Conservation (phyloP, 2,113 vertebrate species). For the Meleagris gallopavo region DNA sequence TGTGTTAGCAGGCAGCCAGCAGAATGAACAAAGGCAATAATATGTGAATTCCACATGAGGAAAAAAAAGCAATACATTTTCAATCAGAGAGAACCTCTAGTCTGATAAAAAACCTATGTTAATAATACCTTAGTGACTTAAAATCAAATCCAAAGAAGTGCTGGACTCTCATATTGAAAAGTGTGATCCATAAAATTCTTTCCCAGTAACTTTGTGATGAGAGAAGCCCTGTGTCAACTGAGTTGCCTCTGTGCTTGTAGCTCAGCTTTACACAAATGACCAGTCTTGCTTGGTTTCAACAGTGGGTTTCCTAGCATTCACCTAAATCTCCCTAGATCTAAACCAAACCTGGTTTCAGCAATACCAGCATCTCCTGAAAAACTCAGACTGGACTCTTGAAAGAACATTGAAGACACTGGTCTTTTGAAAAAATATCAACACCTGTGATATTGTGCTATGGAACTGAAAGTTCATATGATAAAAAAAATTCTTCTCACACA, state of each 20-base stretch:
- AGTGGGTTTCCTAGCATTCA: background rate
- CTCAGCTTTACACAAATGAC: background rate
- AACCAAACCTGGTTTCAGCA: background rate
- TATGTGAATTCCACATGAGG: background rate
- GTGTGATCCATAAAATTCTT: background rate
- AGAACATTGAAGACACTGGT: accelerated
- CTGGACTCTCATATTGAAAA: background rate
- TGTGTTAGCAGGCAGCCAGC: background rate
- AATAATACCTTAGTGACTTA: background rate
- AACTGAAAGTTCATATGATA: background rate
- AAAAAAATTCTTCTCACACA: background rate
- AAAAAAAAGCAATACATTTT: constrained; percentile 27
- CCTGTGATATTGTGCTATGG: accelerated
- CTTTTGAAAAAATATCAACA: background rate
- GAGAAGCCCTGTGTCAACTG: background rate
- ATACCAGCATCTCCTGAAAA: background rate
- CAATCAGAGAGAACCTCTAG: background rate
- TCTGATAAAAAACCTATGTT: background rate
- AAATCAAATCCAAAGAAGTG: background rate
- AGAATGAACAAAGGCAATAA: background rate
- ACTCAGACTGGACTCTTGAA: background rate
- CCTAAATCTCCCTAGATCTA: background rate
- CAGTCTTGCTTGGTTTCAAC: background rate
- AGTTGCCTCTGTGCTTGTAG: background rate
- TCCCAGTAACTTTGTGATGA: background rate